These are phyloP conservation scores for Rhombomys opimus DNA, from an alignment of 2,113 vertebrate species.

Conservation along the genomic window DNA sequence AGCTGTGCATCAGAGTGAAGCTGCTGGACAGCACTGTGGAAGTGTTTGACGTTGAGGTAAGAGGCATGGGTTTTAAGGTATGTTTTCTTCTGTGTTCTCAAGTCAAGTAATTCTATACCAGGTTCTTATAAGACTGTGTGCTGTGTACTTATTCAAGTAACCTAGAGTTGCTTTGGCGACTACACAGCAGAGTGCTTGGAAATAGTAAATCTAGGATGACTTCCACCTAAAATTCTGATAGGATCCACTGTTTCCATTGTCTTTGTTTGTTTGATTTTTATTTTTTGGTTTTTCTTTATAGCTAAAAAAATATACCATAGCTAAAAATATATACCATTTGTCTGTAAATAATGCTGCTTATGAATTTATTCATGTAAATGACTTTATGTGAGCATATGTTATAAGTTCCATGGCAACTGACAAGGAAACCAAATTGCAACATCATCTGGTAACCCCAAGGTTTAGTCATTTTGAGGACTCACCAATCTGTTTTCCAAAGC, in stretches of 20 bases:
- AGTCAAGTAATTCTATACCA: not conserved
- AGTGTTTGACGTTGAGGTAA: slow-evolving; percentile 92
- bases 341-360: not conserved
- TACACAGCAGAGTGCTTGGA: not conserved
- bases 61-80: slow-evolving; percentile 44
- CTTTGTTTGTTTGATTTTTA: not conserved
- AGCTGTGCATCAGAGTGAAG: slow-evolving; percentile 89
- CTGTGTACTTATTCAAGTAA: not conserved
- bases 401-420: not conserved
- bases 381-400: not conserved
- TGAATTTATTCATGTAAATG: not conserved
- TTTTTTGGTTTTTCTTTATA: not conserved
- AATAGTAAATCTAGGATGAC: not conserved
- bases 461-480: not conserved
- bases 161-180: not conserved
- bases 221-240: not conserved
- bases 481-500: not conserved
- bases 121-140: not conserved
- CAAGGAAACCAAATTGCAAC: not conserved
- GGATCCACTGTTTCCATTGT: not conserved
- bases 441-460: not conserved
- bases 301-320: not conserved
- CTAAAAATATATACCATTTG: not conserved
- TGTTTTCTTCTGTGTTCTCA: not conserved
- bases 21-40: slow-evolving; percentile 93